Evolutionary conservation across 2,888 invertebrate species (phyloP).

Genomic region (Epinotia ramella): DNA sequence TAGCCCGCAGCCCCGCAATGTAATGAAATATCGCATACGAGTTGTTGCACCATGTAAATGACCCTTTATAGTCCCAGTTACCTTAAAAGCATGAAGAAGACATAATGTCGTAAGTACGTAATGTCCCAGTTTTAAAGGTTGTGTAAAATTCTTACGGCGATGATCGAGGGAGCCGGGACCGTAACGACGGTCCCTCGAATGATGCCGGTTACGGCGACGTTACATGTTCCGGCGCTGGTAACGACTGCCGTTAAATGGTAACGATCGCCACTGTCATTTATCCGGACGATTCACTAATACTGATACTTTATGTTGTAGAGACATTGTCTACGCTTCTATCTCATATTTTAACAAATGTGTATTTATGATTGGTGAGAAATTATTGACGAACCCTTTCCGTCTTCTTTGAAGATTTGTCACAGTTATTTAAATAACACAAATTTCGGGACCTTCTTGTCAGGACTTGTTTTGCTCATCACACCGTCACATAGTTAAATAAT

Average conservation of each 20-base stretch:
- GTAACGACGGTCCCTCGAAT: conserved; percentile 68
- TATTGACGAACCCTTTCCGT: background rate
- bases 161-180: conserved; percentile 63
- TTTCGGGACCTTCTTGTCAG: background rate
- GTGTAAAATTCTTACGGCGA: conserved; percentile 69
- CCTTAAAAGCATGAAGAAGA: conserved; percentile 30
- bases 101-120: too few species aligned
- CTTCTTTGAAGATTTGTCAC: background rate
- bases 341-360: background rate
- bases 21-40: background rate
- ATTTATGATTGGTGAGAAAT: background rate
- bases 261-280: conserved; percentile 63
- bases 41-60: too few species aligned
- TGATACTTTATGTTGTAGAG: conserved; percentile 47
- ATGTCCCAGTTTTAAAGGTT: conserved; percentile 56
- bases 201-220: conserved; percentile 64
- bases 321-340: background rate
- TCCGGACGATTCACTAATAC: conserved; percentile 62
- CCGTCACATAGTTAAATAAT: background rate
- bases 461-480: background rate
- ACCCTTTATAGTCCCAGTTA: background rate
- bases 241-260: conserved; percentile 68
- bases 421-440: background rate
- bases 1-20: background rate
- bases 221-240: conserved; percentile 62